Conservation (phyloP, 2,113 vertebrate species). For the Carassius auratus region DNA sequence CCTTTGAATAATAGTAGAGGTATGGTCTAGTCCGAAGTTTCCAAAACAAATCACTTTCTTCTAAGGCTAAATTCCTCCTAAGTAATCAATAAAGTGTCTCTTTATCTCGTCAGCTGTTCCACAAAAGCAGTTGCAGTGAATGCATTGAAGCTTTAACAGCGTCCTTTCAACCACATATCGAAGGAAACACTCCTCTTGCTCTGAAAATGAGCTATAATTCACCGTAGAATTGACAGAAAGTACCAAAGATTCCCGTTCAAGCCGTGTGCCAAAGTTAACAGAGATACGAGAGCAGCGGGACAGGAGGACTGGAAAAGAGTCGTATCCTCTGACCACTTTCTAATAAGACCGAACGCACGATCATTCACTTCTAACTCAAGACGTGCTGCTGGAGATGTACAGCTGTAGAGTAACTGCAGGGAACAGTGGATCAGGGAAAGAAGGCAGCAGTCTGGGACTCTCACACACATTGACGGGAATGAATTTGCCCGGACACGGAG, state of each 20-base stretch:
- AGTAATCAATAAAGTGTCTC: background rate
- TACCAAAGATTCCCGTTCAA: conserved; percentile 14
- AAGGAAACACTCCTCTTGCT: background rate
- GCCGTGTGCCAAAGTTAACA: conserved; percentile 26
- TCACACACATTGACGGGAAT: conserved; percentile 65
- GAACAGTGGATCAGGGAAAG: conserved; percentile 64
- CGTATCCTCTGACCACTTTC: background rate
- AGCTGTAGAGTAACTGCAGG: conserved; percentile 1
- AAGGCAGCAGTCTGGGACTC: conserved; percentile 44
- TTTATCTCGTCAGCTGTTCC: background rate
- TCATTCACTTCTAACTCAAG: background rate
- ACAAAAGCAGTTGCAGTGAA: background rate
- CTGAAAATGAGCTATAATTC: background rate
- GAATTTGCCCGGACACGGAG: conserved; percentile 74
- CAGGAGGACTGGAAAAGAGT: background rate
- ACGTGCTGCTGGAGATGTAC: background rate
- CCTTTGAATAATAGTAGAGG: background rate
- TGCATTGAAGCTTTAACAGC: background rate
- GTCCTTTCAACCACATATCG: background rate
- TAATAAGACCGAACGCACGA: background rate
- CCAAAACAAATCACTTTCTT: background rate
- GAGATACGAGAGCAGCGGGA: background rate
- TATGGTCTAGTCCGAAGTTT: background rate
- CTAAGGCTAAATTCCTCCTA: background rate
- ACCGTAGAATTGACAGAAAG: conserved; percentile 27